These are phyloP conservation scores for Natator depressus DNA, from an alignment of 2,113 vertebrate genomes.

Conservation along the genomic window DNA sequence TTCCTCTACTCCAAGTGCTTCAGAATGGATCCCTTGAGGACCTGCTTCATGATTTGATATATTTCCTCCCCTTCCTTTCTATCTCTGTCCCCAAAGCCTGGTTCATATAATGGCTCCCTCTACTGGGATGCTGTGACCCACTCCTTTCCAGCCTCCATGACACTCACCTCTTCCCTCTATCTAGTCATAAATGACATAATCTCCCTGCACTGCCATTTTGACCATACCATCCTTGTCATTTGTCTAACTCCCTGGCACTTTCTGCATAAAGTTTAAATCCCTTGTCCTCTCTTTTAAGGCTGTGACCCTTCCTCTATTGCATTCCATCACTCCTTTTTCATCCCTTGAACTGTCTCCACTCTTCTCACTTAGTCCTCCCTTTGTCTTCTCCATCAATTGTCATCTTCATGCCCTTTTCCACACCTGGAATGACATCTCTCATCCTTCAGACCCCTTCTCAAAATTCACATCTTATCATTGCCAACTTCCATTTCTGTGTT, in stretches of 20 bases:
- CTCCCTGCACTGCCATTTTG: neutral
- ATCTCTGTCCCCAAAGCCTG: neutral
- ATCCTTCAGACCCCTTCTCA: neutral
- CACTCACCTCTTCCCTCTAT: neutral
- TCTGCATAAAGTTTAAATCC: neutral
- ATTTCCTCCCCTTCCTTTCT: neutral
- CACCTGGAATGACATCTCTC: neutral
- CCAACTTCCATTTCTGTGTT: neutral
- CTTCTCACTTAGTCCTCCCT: neutral
- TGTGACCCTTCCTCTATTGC: neutral
- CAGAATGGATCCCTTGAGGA: too few species aligned
- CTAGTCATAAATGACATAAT: neutral
- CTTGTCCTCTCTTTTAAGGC: neutral
- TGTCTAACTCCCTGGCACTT: neutral
- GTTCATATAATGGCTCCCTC: neutral
- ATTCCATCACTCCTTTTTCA: neutral
- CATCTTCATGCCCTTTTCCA: neutral
- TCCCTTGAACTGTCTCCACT: neutral
- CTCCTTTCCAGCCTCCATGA: neutral
- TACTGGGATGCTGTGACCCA: neutral
- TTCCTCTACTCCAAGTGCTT: too few species aligned
- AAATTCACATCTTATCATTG: neutral
- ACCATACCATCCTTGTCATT: neutral
- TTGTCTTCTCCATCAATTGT: neutral
- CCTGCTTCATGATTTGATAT: neutral